Percentiles rank a stretch among this genome's conserved stretches.
phyloP scores from a whole-genome alignment of 2,888 invertebrate genomes.

The Ferdinandea cuprea region DNA sequence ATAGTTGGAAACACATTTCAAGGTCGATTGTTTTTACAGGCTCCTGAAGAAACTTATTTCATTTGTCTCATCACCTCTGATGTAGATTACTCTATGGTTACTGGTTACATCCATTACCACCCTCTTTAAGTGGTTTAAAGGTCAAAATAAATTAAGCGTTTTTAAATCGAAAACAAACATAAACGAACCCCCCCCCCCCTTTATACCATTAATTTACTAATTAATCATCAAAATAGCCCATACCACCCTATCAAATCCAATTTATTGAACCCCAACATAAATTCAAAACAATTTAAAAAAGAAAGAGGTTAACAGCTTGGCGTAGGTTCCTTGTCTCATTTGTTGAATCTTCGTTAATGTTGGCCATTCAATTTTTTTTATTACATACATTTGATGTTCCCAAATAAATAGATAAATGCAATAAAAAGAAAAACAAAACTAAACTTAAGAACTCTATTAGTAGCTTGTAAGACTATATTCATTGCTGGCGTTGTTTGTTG shows the following conservation, averaged over 20 bases:
- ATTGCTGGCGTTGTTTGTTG: not conserved
- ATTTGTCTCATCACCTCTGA: not conserved
- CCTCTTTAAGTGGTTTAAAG: too few species aligned
- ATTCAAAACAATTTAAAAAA: too few species aligned
- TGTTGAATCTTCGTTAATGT: constrained; percentile 44
- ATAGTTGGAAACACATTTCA: too few species aligned
- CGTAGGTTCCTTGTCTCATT: constrained; percentile 41
- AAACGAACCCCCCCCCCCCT: too few species aligned
- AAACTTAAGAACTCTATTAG: constrained; percentile 38
- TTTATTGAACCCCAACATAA: constrained; percentile 47
- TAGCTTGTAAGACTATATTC: constrained; percentile 20
- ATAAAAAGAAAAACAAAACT: constrained; percentile 20
- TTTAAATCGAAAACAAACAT: not conserved
- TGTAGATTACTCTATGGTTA: not conserved
- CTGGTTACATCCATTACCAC: too few species aligned
- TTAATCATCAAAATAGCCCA: not conserved
- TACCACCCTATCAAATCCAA: not conserved
- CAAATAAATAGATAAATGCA: constrained; percentile 39
- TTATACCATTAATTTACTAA: not conserved
- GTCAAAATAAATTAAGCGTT: too few species aligned
- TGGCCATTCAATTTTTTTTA: constrained; percentile 39
- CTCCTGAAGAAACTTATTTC: not conserved
- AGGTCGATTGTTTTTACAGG: not conserved
- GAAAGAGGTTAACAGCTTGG: constrained; percentile 46
- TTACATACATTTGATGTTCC: constrained; percentile 43